Evolutionary conservation across 1,140 invertebrate species (phyloP), one percentile per base, ranked within the genome.

Genomic region (Plectrocnemia conspersa): DNA sequence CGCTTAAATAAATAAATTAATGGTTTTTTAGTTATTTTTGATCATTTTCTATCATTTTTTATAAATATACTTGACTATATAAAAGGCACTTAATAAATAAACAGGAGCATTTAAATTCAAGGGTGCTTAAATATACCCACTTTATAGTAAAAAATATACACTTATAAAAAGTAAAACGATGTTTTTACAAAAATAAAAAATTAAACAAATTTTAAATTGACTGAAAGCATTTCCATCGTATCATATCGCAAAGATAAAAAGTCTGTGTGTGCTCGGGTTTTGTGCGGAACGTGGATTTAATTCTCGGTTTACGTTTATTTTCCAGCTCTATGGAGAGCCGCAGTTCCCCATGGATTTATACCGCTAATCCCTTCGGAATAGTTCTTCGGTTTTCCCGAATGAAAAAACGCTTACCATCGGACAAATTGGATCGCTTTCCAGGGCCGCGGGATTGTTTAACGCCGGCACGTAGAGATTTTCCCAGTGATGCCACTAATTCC

Each of bases 381-480:
- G 35, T 38, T 38, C 35, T 38, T 38, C 35, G 35, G 35, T 38
- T 16, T 7, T 10, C 35, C n/a, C 27, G 27, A 29, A 29, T 29
- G 15, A 38, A 38, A 38, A 38, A 38, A 38, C 18, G 35, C 15
- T 38, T 7, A 7, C 15, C 18, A 16, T 6, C 35, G 18, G 35
- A 38, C 35, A 38, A 38, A 38, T 38, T 38, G 35, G 35, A 38
- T 38, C 35, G 35, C 35, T 38, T 7, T 16, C 13, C 35, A 10
- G 15, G n/a, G 27, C n/a, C n/a, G n/a, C 27, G 27, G 7, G 35
- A 38, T 38, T 38, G 35, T 38, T 38, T 38, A 38, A 38, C 35
- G 7, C 35, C 13, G 35, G 35, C 35, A 38, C 35, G 35, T 38
- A 38, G 35, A 38, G 35, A 38, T 38, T 38, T 38, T 38, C 35